These are phyloP conservation scores for Muscicapa adusta DNA, from an alignment of 2,113 vertebrate species.

Conservation along the genomic window DNA sequence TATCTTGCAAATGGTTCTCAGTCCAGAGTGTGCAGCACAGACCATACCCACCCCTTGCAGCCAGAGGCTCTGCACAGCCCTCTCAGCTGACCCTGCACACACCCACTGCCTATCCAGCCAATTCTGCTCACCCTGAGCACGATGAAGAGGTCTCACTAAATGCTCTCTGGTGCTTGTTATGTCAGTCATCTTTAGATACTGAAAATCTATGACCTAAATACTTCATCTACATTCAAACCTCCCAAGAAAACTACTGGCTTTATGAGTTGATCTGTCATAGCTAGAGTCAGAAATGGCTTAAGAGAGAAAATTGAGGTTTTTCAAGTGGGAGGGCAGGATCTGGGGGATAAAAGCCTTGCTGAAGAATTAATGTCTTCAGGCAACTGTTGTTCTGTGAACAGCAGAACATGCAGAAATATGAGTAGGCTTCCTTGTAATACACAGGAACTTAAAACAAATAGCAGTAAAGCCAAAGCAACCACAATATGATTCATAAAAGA, in stretches of 20 bases:
- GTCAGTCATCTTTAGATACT: not conserved
- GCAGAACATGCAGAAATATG: not conserved
- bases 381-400: not conserved
- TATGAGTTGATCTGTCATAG: not conserved
- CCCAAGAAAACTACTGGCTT: not conserved
- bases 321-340: not conserved
- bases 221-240: not conserved
- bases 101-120: not conserved
- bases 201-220: not conserved
- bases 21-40: not conserved
- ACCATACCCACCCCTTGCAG: not conserved
- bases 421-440: constrained; percentile 17
- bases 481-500: constrained; percentile 38
- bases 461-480: constrained; percentile 34
- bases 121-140: not conserved
- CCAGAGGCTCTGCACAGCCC: not conserved
- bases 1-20: not conserved
- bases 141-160: not conserved
- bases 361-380: not conserved
- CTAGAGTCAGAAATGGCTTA: not conserved
- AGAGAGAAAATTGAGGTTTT: not conserved
- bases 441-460: constrained; percentile 39
- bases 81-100: not conserved
- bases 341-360: not conserved
- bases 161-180: not conserved